phyloP scores from a whole-genome alignment of 2,113 vertebrate genomes.

The Tragelaphus scriptus region DNA sequence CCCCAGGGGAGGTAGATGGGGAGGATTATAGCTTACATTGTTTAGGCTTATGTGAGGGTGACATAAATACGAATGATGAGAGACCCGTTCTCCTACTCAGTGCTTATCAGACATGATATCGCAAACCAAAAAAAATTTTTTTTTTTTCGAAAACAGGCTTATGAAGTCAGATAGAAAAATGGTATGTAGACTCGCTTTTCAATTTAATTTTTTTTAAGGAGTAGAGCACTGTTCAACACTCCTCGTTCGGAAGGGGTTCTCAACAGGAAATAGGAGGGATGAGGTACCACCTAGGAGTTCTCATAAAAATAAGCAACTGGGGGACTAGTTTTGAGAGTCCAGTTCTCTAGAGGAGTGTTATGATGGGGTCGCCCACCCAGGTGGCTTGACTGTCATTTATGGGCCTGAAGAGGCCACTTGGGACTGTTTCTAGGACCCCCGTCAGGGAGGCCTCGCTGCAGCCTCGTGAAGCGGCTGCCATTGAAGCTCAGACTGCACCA shows the following conservation, averaged over 20 bases:
- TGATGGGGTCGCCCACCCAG: not conserved
- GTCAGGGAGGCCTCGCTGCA: not conserved
- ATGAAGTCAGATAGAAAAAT: slow-evolving; percentile 61
- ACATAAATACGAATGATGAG: slow-evolving; percentile 41
- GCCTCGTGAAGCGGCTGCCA: not conserved
- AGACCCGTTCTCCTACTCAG: slow-evolving; percentile 4
- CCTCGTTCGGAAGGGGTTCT: not conserved
- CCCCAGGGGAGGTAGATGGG: not conserved
- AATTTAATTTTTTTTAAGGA: slow-evolving; percentile 32
- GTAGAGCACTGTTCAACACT: not conserved
- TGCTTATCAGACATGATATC: slow-evolving; percentile 45
- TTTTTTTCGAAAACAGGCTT: not conserved
- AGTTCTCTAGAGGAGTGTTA: not conserved
- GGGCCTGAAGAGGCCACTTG: not conserved
- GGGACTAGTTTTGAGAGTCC: not conserved
- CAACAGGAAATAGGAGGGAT: not conserved
- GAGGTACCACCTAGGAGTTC: not conserved
- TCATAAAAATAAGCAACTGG: not conserved
- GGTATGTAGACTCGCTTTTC: slow-evolving; percentile 20
- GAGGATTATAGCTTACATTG: slow-evolving; percentile 30
- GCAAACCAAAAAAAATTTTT: slow-evolving; percentile 3
- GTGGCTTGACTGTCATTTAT: slow-evolving; percentile 4
- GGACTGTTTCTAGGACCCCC: not conserved
- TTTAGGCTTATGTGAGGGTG: slow-evolving; percentile 39
- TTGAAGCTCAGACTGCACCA: slow-evolving; percentile 12